phyloP scores from a whole-genome alignment of 2,888 invertebrate species.

The Cephus pygmeus region DNA sequence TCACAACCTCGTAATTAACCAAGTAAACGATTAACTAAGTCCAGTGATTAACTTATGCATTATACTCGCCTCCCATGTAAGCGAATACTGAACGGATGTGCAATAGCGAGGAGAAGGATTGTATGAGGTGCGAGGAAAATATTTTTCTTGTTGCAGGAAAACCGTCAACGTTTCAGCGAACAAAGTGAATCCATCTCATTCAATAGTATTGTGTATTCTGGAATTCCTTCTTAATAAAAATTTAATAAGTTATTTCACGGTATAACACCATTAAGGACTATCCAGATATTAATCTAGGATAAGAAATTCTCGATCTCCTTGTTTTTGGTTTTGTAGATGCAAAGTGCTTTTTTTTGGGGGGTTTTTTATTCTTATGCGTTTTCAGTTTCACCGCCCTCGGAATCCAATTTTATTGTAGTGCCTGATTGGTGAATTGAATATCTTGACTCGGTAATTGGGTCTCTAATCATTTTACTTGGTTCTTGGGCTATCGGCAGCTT shows the following conservation, averaged over 20 bases:
- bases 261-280: neutral
- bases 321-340: neutral
- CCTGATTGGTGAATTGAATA: too few species aligned
- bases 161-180: constrained; percentile 43
- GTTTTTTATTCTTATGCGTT: neutral
- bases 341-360: neutral
- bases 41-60: neutral
- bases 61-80: neutral
- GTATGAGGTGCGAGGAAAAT: constrained; percentile 40
- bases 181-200: constrained; percentile 40
- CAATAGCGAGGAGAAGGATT: neutral
- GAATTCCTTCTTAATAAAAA: constrained; percentile 53
- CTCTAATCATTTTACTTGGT: neutral
- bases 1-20: neutral
- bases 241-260: constrained; percentile 43
- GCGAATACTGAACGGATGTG: neutral
- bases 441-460: too few species aligned
- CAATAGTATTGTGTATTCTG: constrained; percentile 50
- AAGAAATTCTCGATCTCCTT: neutral
- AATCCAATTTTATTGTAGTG: neutral
- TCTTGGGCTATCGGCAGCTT: neutral
- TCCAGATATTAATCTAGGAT: neutral
- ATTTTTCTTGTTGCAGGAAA: constrained; percentile 51
- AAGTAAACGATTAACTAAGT: neutral
- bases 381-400: neutral